phyloP scores from a whole-genome alignment of 2,888 invertebrate species.

The Opisthograptis luteolata region DNA sequence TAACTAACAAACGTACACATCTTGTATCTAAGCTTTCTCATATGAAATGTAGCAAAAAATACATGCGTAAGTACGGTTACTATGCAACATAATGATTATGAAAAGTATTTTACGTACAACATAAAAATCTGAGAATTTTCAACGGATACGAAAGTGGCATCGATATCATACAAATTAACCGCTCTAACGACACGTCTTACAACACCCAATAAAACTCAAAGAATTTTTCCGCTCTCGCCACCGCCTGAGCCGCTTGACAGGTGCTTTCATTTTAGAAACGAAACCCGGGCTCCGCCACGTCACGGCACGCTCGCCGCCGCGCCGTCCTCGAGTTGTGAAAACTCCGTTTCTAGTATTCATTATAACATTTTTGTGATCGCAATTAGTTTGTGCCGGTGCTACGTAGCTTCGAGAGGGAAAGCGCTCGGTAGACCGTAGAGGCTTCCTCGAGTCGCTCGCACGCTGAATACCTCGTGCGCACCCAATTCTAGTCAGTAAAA shows the following conservation, averaged over 20 bases:
- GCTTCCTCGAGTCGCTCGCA: constrained; percentile 57
- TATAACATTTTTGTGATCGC: constrained; percentile 55
- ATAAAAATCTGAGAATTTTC: neutral
- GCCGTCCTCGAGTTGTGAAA: constrained; percentile 50
- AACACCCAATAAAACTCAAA: constrained; percentile 39
- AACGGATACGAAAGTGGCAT: neutral
- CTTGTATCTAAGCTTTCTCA: constrained; percentile 8
- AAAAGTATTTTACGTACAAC: neutral
- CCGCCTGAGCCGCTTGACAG: constrained; percentile 47
- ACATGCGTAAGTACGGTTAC: neutral
- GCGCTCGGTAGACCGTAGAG: constrained; percentile 66
- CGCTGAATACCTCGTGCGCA: constrained; percentile 43
- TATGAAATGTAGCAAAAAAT: neutral
- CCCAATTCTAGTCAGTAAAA: constrained; percentile 55
- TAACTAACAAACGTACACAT: constrained; percentile 13
- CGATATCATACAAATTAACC: constrained; percentile 7
- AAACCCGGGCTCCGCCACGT: constrained; percentile 50
- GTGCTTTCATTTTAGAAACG: constrained; percentile 67
- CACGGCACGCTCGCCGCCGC: constrained; percentile 39
- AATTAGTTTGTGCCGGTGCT: constrained; percentile 58
- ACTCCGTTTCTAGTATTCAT: constrained; percentile 50
- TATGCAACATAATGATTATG: no score
- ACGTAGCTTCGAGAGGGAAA: constrained; percentile 73
- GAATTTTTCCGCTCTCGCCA: constrained; percentile 44
- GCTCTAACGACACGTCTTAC: constrained; percentile 18